phyloP scores from a whole-genome alignment of 2,888 invertebrate genomes.

The Alentia gelatinosa region DNA sequence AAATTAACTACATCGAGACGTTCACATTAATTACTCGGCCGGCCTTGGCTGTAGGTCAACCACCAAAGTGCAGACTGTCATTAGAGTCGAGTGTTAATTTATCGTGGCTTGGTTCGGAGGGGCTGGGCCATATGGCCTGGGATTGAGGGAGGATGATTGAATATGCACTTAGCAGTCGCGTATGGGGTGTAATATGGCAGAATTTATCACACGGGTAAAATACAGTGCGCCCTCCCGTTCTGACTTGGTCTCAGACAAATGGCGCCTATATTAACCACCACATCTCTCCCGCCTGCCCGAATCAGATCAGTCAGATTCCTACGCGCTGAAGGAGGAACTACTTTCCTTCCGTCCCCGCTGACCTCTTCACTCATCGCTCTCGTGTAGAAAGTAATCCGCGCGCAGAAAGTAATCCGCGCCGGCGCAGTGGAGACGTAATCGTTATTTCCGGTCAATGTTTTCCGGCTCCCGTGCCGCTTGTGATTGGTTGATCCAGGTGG shows the following conservation, averaged over 20 bases:
- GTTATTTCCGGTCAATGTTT: conserved; percentile 9
- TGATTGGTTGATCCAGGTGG: conserved; percentile 19
- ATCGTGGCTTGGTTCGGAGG: background rate
- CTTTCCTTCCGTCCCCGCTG: background rate
- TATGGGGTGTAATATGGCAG: background rate
- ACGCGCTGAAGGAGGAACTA: background rate
- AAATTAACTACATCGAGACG: background rate
- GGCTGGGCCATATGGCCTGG: background rate
- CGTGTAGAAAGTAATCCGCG: background rate
- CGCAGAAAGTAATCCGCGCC: background rate
- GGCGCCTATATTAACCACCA: background rate
- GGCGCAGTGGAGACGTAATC: conserved; percentile 28
- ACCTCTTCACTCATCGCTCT: background rate
- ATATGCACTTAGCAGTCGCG: background rate
- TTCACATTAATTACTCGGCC: background rate
- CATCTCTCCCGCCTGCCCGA: background rate
- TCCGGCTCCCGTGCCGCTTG: background rate
- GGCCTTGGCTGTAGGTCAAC: background rate
- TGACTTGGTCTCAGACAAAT: background rate
- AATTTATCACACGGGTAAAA: background rate
- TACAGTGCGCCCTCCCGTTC: background rate
- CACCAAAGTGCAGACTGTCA: background rate
- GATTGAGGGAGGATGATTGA: background rate
- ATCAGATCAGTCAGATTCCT: no score
- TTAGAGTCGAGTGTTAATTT: background rate